A percentile compares a stretch with the other conserved stretches of the same genome.
Evolutionary conservation across 2,888 invertebrate genomes (phyloP).

Genomic region (Lacanobia wlatinum): DNA sequence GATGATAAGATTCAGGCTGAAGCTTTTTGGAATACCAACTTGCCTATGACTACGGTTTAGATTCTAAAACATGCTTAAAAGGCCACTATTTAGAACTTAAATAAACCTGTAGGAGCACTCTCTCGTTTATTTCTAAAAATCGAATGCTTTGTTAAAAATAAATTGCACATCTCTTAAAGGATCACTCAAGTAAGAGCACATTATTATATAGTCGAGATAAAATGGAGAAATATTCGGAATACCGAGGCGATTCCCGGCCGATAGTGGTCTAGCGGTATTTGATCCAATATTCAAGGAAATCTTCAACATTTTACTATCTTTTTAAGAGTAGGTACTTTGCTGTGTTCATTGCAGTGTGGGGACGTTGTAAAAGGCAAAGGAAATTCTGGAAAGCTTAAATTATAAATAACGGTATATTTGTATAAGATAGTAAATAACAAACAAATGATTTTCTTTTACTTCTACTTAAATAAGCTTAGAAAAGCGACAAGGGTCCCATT

Average conservation of each 20-base stretch:
- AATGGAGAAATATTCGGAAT: slow-evolving; percentile 56
- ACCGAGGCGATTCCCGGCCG: slow-evolving; percentile 39
- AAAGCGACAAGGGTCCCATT: slow-evolving; percentile 14
- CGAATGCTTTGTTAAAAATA: not conserved
- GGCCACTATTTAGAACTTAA: not conserved
- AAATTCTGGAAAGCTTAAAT: not conserved
- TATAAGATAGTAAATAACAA: slow-evolving; percentile 8
- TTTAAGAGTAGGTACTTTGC: slow-evolving; percentile 16
- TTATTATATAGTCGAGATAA: slow-evolving; percentile 54
- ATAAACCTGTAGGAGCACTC: not conserved
- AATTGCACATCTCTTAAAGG: slow-evolving; percentile 12
- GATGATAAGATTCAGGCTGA: not conserved
- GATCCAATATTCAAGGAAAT: slow-evolving; percentile 54
- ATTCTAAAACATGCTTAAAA: not conserved
- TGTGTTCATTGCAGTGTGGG: slow-evolving; percentile 20
- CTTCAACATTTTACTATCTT: slow-evolving; percentile 42
- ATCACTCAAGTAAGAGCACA: slow-evolving; percentile 30
- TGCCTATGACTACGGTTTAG: not conserved
- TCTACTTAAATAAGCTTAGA: not conserved
- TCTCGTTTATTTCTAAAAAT: not conserved
- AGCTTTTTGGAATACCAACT: not conserved
- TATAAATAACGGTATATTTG: slow-evolving; percentile 1
- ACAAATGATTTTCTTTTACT: slow-evolving; percentile 10
- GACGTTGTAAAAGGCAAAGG: not conserved
- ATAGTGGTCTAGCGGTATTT: slow-evolving; percentile 51